Evolutionary conservation across 2,797 vertebrate genomes (phyloP), one percentile per base, ranked within the genome.

Genomic region (Chromis chromis): DNA sequence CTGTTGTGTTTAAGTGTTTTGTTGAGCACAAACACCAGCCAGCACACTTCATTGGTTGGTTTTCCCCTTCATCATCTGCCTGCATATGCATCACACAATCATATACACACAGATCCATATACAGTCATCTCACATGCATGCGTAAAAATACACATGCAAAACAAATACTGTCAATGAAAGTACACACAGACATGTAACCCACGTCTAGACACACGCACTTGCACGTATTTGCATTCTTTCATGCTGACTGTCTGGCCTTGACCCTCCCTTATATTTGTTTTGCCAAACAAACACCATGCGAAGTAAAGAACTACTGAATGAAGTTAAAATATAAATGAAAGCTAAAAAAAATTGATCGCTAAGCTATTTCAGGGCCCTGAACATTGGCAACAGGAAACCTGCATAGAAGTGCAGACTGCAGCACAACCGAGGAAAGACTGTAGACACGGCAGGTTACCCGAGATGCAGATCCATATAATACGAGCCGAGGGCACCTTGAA

Each of bases 401-500:
- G 62, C 50, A 39, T 0, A 27, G 75, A 84, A 86, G 28, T 72
- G 78, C 82, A 28, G 63, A 78, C 72, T 74, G 77, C 82, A 88
- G 74, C 84, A 84, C 44, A 78, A 71, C 19, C 0, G 55, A 65
- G 63, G 19, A 39, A 14, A 74, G 74, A 79, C 46, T 70, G 78
- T 42, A 58, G 57, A 82, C 25, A 7, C 6, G 40, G 70, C 67
- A 86, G 60, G 82, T 81, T 80, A 89, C 76, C 83, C 3, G 75
- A 86, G 74, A 86, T 65, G 64, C 66, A 80, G 70, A 86, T 89
- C 74, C 40, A 79, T 83, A 74, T 79, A 83, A 89, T 76, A 69
- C 42, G 8, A 82, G 74, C 70, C 70, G 86, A 85, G 90, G 90
- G 87, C 90, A 90, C 88, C 83, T 91, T 91, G 82, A 80, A 76